These are phyloP conservation scores for Neopelma chrysocephalum DNA, from an alignment of 2,797 vertebrate genomes.

Conservation along the genomic window DNA sequence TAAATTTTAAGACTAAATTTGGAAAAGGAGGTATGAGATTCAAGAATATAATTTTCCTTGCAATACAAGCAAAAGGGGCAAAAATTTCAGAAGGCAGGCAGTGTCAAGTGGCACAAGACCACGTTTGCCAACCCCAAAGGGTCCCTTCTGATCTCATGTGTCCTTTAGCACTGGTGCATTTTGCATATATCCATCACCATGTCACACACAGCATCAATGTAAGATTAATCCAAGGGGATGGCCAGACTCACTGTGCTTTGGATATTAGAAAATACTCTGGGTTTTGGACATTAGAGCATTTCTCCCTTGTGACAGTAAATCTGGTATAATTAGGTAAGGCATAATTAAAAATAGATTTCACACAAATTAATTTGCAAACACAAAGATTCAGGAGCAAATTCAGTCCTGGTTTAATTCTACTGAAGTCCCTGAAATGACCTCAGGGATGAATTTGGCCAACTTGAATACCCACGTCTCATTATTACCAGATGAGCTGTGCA, in stretches of 20 bases:
- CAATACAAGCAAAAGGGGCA: neutral
- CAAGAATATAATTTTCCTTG: neutral
- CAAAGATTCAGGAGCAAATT: neutral
- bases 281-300: neutral
- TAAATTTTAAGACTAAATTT: neutral
- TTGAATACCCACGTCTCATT: neutral
- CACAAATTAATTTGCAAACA: conserved; percentile 19
- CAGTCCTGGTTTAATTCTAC: neutral
- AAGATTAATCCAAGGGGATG: neutral
- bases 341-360: conserved; percentile 17
- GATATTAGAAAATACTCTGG: neutral
- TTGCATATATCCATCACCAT: neutral
- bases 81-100: neutral
- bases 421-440: neutral
- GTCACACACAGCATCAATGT: neutral
- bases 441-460: neutral
- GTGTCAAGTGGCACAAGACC: neutral
- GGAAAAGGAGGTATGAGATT: neutral
- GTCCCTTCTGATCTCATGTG: neutral
- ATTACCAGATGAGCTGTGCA: neutral
- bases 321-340: neutral
- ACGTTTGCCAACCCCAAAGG: neutral
- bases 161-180: neutral
- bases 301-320: neutral
- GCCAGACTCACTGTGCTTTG: neutral